phyloP scores from a whole-genome alignment of 2,797 vertebrate species.

The Labroides dimidiatus region DNA sequence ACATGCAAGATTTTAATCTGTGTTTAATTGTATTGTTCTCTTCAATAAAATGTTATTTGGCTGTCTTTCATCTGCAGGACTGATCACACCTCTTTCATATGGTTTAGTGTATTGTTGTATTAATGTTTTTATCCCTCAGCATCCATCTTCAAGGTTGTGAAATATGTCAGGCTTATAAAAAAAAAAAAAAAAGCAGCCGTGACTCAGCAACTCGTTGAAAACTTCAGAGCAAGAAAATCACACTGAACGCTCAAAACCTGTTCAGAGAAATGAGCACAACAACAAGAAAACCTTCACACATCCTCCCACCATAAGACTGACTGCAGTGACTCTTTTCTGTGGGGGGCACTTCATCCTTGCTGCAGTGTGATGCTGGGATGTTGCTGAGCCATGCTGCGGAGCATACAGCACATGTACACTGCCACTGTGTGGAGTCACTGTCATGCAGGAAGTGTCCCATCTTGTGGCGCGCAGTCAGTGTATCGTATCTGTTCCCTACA shows the following conservation, averaged over 20 bases:
- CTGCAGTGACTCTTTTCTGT: conserved; percentile 62
- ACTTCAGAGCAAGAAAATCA: background rate
- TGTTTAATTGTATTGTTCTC: background rate
- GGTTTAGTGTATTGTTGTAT: background rate
- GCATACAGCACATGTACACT: conserved; percentile 6
- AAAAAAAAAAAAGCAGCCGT: conserved; percentile 1
- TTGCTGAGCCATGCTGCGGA: conserved; percentile 22
- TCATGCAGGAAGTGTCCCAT: conserved; percentile 13
- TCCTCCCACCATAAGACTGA: conserved; percentile 44
- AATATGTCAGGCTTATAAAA: background rate
- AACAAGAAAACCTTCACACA: conserved; percentile 13
- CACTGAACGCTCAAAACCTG: background rate
- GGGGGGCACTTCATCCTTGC: conserved; percentile 58
- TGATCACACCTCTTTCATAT: background rate
- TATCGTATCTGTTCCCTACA: conserved; percentile 13
- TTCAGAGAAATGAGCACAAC: conserved; percentile 16
- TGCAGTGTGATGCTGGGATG: conserved; percentile 62
- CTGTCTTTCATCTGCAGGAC: background rate
- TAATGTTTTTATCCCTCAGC: background rate
- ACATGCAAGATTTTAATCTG: background rate
- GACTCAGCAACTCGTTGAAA: conserved; percentile 11
- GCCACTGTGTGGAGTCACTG: background rate
- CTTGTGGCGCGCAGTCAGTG: conserved; percentile 20
- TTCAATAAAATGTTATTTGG: background rate
- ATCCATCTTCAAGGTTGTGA: conserved; percentile 1